Base-by-base conservation (phyloP, 2,113 vertebrate genomes). In the Collichthys lucidus region DNA sequence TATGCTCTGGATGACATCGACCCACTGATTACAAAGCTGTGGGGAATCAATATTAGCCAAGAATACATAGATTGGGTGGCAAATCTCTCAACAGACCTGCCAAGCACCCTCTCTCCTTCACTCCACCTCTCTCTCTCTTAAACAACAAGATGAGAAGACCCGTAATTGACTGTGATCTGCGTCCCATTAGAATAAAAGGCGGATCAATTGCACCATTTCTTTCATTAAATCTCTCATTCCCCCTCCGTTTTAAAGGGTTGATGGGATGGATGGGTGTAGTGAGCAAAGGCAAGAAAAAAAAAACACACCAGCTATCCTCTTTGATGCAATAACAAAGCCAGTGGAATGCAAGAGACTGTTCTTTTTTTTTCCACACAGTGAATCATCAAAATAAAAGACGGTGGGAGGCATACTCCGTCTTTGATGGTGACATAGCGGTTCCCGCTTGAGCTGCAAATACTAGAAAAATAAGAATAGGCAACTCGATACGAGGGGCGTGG, bases 151-250 rank as follows among this genome's bases (percentile, higher is more conserved):
- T 75, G 78, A 92, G 85, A 84, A 67, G 60, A 60, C 20, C 77
- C 70, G 65, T 87, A 88, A 91, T 92, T 88, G 84, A 86, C 84
- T 84, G 74, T 88, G 80, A 87, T 86, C 84, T 86, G 55, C 79
- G 76, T 82, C 78, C 89, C 80, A 92, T 94, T 92, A 91, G 81
- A 92, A 92, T 88, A 89, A 87, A 90, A 86, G 69, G 56, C 5
- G 15, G 84, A 91, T 94, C 92, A 92, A 93, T 92, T 71, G 75
- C 86, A 86, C 79, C 75, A 82, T 91, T 92, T 86, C 75, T 85
- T 89, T 84, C 87, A 89, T 86, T 88, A 89, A 86, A 84, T 76
- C 84, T 65, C 62, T 74, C 77, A 77, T 86, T 79, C 77, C 55
- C 63, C 56, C 75, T 81, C 77, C 74, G 77, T 83, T 85, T 86